Evolutionary conservation across 1,140 invertebrate genomes (phyloP).

Genomic region (Periplaneta americana): DNA sequence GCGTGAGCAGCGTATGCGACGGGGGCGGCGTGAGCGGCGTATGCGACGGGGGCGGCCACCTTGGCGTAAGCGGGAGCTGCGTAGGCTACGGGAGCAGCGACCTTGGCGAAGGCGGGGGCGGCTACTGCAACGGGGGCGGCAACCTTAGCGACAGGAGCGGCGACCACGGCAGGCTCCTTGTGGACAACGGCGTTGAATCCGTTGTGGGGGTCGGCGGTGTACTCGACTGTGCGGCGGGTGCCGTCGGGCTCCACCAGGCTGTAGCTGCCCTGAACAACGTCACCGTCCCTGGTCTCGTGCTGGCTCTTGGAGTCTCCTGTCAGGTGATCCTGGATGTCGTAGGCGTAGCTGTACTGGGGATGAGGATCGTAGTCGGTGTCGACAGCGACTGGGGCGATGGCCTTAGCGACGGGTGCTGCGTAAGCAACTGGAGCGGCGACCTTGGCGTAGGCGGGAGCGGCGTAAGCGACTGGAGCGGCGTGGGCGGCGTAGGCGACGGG

Average conservation of each 20-base stretch:
- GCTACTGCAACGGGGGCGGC: conserved; percentile 23
- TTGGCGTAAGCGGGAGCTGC: conserved; percentile 18
- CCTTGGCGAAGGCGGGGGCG: conserved; percentile 18
- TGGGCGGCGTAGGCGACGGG: conserved; percentile 19
- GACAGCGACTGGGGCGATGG: conserved; percentile 24
- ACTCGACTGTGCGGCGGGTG: conserved; percentile 19
- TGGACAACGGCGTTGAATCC: conserved; percentile 26
- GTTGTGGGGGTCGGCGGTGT: conserved; percentile 23
- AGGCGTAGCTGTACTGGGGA: conserved; percentile 16
- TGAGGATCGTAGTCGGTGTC: conserved; percentile 20
- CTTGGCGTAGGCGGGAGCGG: conserved; percentile 34
- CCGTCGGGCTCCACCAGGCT: conserved; percentile 22
- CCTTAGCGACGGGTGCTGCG: conserved; percentile 22
- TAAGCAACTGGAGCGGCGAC: conserved; percentile 36
- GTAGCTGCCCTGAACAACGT: conserved; percentile 22
- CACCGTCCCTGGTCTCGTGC: conserved; percentile 19
- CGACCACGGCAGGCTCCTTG: conserved; percentile 10
- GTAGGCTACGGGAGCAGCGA: conserved; percentile 22
- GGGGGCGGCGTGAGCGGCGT: conserved; percentile 1
- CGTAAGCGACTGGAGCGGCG: conserved; percentile 26
- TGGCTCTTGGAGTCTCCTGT: conserved; percentile 22
- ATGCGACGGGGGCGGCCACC: conserved; percentile 30
- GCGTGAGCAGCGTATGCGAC: conserved; percentile 23
- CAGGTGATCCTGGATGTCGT: conserved; percentile 18
- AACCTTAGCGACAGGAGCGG: conserved; percentile 20